Conservation (phyloP, 2,113 vertebrate genomes). For the Ophiodon elongatus region DNA sequence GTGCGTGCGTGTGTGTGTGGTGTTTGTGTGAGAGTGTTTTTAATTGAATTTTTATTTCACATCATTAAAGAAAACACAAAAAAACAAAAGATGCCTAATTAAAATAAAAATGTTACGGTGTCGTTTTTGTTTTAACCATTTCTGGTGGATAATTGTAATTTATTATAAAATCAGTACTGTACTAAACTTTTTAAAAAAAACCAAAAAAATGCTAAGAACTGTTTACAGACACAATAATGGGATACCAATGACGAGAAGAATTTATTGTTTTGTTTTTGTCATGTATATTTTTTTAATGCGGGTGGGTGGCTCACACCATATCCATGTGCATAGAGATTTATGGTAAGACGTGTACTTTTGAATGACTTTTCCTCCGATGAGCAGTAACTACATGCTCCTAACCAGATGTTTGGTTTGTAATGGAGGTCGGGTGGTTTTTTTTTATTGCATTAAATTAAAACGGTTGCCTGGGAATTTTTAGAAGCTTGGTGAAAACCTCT, state of each 20-base stretch:
- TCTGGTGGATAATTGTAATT: conserved; percentile 75
- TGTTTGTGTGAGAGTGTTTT: conserved; percentile 59
- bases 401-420: conserved; percentile 20
- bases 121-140: conserved; percentile 60
- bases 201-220: conserved; percentile 49
- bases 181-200: too few species aligned
- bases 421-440: background rate
- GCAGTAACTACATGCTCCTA: background rate
- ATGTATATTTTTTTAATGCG: conserved; percentile 71
- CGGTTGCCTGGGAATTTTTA: background rate
- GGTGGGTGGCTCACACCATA: conserved; percentile 45
- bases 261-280: conserved; percentile 46
- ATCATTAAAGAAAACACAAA: conserved; percentile 56
- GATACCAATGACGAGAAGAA: conserved; percentile 45
- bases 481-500: background rate
- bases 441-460: background rate
- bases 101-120: conserved; percentile 39
- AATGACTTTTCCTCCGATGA: conserved; percentile 24
- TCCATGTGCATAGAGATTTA: conserved; percentile 51
- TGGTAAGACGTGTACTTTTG: conserved; percentile 39
- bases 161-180: conserved; percentile 72
- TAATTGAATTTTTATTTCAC: conserved; percentile 74
- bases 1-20: too few species aligned
- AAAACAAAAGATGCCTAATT: conserved; percentile 60
- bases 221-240: conserved; percentile 71